These are phyloP conservation scores for Morone saxatilis DNA, from an alignment of 2,113 vertebrate genomes.

Conservation along the genomic window DNA sequence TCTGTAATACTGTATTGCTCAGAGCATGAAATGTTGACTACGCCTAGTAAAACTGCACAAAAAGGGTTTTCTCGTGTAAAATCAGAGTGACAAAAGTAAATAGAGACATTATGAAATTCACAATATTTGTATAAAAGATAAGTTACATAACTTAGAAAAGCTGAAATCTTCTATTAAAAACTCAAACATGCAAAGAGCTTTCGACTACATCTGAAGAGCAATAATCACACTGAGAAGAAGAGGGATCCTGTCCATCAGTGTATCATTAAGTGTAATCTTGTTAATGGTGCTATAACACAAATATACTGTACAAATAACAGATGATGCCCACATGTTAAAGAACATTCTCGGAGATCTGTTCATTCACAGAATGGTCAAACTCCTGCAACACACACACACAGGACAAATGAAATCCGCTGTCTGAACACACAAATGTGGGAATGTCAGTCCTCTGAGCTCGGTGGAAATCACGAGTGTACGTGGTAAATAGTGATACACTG, in stretches of 20 bases:
- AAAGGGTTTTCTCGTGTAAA: constrained; percentile 57
- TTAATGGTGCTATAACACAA: constrained; percentile 65
- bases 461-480: constrained; percentile 27
- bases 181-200: constrained; percentile 69
- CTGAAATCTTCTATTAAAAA: constrained; percentile 63
- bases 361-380: constrained; percentile 83
- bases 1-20: constrained; percentile 67
- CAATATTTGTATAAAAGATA: constrained; percentile 82
- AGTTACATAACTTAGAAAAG: constrained; percentile 75
- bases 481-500: constrained; percentile 53
- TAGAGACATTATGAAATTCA: constrained; percentile 57
- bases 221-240: constrained; percentile 55
- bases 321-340: constrained; percentile 48
- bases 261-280: constrained; percentile 22
- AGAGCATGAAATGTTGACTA: constrained; percentile 60
- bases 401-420: constrained; percentile 50
- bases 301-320: constrained; percentile 56
- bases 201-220: constrained; percentile 60
- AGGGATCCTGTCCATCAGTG: constrained; percentile 43
- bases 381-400: constrained; percentile 55
- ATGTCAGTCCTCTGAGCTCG: constrained; percentile 59
- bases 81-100: constrained; percentile 57
- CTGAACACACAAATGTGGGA: constrained; percentile 62
- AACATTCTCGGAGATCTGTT: constrained; percentile 77
- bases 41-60: constrained; percentile 65